Evolutionary conservation across 2,888 invertebrate genomes (phyloP).

Genomic region (Antheraea assamensis): DNA sequence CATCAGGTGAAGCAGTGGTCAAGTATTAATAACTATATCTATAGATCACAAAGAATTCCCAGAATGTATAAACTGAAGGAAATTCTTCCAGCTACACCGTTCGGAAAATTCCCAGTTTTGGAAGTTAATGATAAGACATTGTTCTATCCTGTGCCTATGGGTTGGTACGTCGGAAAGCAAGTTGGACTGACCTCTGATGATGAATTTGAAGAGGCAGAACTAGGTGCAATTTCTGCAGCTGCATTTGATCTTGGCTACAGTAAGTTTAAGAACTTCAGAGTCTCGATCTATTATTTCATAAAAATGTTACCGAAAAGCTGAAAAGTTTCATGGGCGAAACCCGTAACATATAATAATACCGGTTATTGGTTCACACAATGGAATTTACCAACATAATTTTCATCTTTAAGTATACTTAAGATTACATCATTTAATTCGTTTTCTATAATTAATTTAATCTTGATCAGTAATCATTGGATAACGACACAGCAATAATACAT

Average conservation of each 20-base stretch:
- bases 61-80: background rate
- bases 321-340: too few species aligned
- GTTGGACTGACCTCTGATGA: constrained; percentile 57
- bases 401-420: too few species aligned
- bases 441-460: too few species aligned
- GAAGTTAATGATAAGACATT: constrained; percentile 67
- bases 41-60: background rate
- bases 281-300: background rate
- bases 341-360: too few species aligned
- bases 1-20: too few species aligned
- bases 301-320: too few species aligned
- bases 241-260: constrained; percentile 55
- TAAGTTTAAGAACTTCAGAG: constrained; percentile 31
- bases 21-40: too few species aligned
- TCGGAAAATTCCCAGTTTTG: constrained; percentile 68
- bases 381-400: too few species aligned
- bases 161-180: constrained; percentile 64
- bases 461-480: too few species aligned
- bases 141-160: constrained; percentile 67
- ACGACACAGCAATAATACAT: background rate
- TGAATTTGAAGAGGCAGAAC: constrained; percentile 56
- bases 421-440: too few species aligned
- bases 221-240: constrained; percentile 56
- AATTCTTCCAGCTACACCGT: constrained; percentile 59
- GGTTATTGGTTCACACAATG: too few species aligned